Base-by-base conservation (phyloP, 2,797 vertebrate genomes). In the Sternarchorhynchus goeldii region DNA sequence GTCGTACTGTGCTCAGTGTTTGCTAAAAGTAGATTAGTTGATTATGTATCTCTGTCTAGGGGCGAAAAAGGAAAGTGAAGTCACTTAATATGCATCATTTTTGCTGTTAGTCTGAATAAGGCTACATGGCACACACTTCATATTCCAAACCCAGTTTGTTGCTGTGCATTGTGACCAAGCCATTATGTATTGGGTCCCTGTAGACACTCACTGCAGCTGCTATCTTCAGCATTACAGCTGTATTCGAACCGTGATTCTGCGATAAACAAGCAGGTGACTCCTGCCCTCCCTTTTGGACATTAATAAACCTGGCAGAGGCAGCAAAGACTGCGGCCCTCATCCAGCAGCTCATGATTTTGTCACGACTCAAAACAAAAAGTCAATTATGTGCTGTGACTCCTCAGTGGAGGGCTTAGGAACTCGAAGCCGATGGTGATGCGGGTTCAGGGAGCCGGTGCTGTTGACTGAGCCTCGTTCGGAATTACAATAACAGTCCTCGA, bases 281-380 rank as follows among this genome's bases (percentile, higher is more conserved):
- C 45, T 21, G 50, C 0, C 17, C 68, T 62, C 14, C 45, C 31
- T 55, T 78, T 76, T 67, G 75, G 45, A 79, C 80, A 71, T 76
- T 78, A 83, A 85, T 58, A 45, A 77, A 66, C 68, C 57, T 59
- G 18, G 12, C 50, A 6, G 10, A 53, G 39, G 21, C 53, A 6
- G 41, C 69, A 32, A 18, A 62, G 73, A 63, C 73, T 64, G 53
- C 53, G 64, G 62, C 73, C 55, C 63, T 64, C 59, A 64, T 76
- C 36, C 66, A 75, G 34, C 62, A 76, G 63, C 69, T 76, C 74
- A 80, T 76, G 63, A 79, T 81, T 84, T 80, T 79, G 77, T 71
- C 76, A 80, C 18, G 32, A n/a, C 55, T 57, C 53, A 80, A 85
- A 83, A 80, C 32, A 78, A 81, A 79, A 79, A 79, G 45, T 68